Base-by-base conservation (phyloP, 2,113 vertebrate genomes). In the Pongo pygmaeus region DNA sequence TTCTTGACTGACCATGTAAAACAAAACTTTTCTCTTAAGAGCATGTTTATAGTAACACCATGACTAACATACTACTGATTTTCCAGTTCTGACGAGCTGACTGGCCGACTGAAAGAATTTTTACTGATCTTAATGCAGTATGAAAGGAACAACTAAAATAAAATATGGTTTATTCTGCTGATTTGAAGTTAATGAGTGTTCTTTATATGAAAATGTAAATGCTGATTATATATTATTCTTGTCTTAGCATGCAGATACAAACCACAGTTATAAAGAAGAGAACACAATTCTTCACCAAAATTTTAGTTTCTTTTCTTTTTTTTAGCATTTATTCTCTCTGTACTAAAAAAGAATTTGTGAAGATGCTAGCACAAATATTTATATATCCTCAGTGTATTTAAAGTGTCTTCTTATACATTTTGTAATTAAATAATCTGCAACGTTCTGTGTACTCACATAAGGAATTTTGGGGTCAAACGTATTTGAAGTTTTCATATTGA, bases 401-500 rank as follows among this genome's bases (percentile, higher is more conserved):
- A 69, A 48, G 6, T 85, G 20, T 78, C 50, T 79, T 81, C 27
- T 86, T 90, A 57, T 2, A 74, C 6, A 84, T 69, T 95, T 96
- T 86, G 25, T 35, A 95, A 78, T 57, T 35, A 77, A 77, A 38
- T n/a, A 93, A 78, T 79, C 9, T 5, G 27, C 61, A 84, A 17
- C 20, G 5, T n/a, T 75, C 13, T 50, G 35, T 11, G 30, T 35
- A 25, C 43, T 94, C 80, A 46, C 14, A 14, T 84, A 61, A 77
- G 59, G 43, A 96, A 59, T 35, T 84, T 70, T 48, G 75, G 75
- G 43, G 32, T 74, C 43, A 85, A 46, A 90, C 2, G 80, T 86
- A 59, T 74, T 97, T 85, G 52, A 69, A 87, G 40, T 87, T 81
- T 97, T 94, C 90, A 92, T 52, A 78, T 17, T 70, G 64, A 91